These are phyloP conservation scores for Falco concolor DNA, from an alignment of 2,797 vertebrate species.

Conservation along the genomic window DNA sequence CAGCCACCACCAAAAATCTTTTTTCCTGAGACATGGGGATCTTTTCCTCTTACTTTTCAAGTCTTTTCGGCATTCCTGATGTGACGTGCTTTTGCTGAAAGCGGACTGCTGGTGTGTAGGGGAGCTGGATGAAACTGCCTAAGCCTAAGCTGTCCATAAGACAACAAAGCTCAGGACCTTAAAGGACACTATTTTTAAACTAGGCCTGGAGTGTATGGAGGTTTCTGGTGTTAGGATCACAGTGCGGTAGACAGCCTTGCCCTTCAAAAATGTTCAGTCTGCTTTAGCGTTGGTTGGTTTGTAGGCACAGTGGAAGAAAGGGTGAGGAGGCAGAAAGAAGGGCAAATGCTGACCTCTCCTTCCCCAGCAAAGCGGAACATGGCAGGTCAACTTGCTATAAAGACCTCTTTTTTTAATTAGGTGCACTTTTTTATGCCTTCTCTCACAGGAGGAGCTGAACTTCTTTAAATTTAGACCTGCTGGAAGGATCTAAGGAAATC, in stretches of 20 bases:
- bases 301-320: background rate
- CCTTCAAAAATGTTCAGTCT: background rate
- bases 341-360: background rate
- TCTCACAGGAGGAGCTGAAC: background rate
- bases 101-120: background rate
- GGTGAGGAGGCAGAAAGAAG: background rate
- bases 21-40: background rate
- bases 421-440: background rate
- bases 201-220: background rate
- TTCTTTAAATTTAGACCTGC: background rate
- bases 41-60: background rate
- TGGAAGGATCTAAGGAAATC: background rate
- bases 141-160: background rate
- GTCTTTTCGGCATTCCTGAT: background rate
- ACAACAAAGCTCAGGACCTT: background rate
- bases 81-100: background rate
- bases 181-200: background rate
- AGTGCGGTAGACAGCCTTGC: background rate
- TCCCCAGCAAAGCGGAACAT: rapidly evolving
- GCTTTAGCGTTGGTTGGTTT: background rate
- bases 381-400: background rate
- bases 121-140: background rate
- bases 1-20: background rate
- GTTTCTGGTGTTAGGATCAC: background rate
- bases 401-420: background rate